Base-by-base conservation (phyloP, 2,888 invertebrate genomes). In the Drosophila anomalata region DNA sequence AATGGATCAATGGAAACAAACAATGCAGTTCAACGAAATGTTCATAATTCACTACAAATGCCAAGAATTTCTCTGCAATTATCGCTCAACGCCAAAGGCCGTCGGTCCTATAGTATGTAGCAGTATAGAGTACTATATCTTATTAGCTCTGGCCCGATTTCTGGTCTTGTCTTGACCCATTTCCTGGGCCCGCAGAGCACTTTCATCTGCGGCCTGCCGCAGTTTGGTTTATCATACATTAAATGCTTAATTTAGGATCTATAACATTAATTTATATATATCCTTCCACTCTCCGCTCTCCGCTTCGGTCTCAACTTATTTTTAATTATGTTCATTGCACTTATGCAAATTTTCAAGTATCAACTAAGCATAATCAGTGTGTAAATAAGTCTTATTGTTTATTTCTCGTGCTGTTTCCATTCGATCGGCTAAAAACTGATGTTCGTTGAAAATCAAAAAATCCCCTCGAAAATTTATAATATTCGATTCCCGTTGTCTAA, bases 361-460 rank as follows among this genome's bases (percentile, higher is more conserved):
- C 48, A 87, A 85, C 86, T 87, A 85, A 87, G 80, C 86, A 88
- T 85, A 86, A 86, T 86, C 74, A 80, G 88, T 86, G 80, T 86
- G 81, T 88, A 87, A 87, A 87, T 88, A 87, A 87, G 89, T 87
- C 87, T 88, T 88, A 75, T 87, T 73, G 77, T 76, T 76, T 77
- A 73, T 75, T 57, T 78, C 61, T 60, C 55, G 62, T 58, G 63
- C 72, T 74, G 50, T 69, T 73, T 62, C 55, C 68, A 62, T 67
- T 58, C 62, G 65, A 39, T 52, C 29, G 63, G 42, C 42, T 26
- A 63, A 41, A 24, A 54, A 29, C 44, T 11, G 31, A 22, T 63
- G 63, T 53, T 67, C 12, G 52, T 76, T 70, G 66, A 66, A 84
- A 84, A 81, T 59, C 42, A 82, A 76, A 83, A 67, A 66, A 9